Evolutionary conservation across 2,797 vertebrate species (phyloP).

Genomic region (Bradypodion ventrale): DNA sequence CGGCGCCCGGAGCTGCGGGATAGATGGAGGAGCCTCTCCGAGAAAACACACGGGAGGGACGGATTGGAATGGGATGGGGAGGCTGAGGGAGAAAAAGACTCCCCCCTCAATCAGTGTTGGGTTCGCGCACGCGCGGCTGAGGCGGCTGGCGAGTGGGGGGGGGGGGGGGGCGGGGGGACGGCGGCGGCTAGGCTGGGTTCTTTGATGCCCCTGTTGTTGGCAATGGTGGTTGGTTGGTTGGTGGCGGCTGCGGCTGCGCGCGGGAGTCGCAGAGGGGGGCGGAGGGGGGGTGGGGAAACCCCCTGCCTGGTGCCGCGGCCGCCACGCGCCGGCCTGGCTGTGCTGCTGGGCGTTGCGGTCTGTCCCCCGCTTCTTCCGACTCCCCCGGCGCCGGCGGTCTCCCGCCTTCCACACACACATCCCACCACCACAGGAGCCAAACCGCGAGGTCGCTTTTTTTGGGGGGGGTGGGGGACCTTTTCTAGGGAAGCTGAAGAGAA

Average conservation of each 20-base stretch:
- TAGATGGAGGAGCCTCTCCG: slow-evolving; percentile 55
- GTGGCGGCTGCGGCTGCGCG: too few species aligned
- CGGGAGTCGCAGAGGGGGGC: too few species aligned
- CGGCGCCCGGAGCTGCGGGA: slow-evolving; percentile 53
- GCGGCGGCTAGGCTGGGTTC: not conserved
- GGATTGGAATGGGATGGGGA: not conserved
- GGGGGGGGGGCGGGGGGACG: not conserved
- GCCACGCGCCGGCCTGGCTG: too few species aligned
- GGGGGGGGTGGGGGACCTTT: not conserved
- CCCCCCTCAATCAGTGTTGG: not conserved
- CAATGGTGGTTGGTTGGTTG: slow-evolving; percentile 14
- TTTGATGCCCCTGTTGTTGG: not conserved
- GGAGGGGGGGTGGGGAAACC: too few species aligned
- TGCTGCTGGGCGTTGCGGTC: too few species aligned
- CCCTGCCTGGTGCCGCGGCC: too few species aligned
- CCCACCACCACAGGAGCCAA: not conserved
- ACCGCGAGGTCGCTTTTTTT: not conserved
- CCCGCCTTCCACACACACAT: not conserved
- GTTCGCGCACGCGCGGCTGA: slow-evolving; percentile 40
- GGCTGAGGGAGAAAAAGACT: not conserved
- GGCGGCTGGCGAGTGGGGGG: not conserved
- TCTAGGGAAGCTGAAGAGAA: too few species aligned
- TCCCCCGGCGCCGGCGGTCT: too few species aligned
- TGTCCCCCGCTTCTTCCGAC: too few species aligned
- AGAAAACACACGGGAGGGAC: slow-evolving; percentile 27